phyloP scores from a whole-genome alignment of 2,113 vertebrate species.

The Regulus satrapa region DNA sequence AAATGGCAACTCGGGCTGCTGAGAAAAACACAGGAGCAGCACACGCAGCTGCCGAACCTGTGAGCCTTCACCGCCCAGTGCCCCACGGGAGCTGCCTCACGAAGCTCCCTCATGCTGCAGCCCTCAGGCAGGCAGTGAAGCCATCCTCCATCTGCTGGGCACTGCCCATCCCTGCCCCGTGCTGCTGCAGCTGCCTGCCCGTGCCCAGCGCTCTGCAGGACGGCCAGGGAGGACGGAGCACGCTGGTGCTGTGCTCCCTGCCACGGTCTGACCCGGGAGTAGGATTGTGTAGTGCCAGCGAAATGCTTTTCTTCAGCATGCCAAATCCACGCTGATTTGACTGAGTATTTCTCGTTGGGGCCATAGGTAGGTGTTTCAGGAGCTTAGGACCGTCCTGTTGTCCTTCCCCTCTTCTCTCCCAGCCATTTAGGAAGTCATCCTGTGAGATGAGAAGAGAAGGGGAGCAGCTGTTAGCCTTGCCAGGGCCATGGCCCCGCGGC shows the following conservation, averaged over 20 bases:
- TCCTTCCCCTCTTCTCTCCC: background rate
- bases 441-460: background rate
- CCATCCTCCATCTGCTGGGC: background rate
- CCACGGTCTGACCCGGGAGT: background rate
- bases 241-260: accelerated
- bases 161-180: background rate
- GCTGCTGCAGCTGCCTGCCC: background rate
- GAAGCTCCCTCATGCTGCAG: background rate
- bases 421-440: background rate
- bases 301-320: background rate
- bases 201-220: background rate
- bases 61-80: background rate
- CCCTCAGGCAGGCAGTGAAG: background rate
- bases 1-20: background rate
- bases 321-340: background rate
- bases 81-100: background rate
- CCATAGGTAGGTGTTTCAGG: background rate
- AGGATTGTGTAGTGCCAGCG: background rate
- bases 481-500: background rate
- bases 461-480: background rate
- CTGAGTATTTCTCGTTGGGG: background rate
- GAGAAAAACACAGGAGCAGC: background rate
- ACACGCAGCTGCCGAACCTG: background rate
- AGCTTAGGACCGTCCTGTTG: background rate
- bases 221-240: background rate